These are phyloP conservation scores for Hemicordylus capensis DNA, from an alignment of 2,113 vertebrate species.

Conservation along the genomic window DNA sequence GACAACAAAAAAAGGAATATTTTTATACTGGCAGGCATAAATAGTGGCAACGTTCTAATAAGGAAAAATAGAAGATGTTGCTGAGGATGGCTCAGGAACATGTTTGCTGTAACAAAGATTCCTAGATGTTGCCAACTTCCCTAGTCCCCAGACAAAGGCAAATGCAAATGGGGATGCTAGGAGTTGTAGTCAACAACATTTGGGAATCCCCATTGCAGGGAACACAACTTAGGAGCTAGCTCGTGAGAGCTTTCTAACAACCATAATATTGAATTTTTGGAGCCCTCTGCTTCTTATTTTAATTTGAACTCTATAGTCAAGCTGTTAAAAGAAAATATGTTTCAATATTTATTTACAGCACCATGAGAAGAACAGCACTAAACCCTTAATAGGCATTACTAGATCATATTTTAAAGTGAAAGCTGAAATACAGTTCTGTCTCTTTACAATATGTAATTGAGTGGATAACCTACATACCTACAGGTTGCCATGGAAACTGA, in stretches of 20 bases:
- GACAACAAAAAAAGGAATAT: neutral
- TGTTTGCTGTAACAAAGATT: too few species aligned
- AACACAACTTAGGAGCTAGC: neutral
- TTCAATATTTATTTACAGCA: neutral
- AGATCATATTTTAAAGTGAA: neutral
- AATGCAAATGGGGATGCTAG: too few species aligned
- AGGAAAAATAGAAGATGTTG: neutral
- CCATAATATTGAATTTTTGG: neutral
- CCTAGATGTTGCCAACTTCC: too few species aligned
- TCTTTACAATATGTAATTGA: neutral
- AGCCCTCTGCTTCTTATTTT: neutral
- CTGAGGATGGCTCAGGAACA: too few species aligned
- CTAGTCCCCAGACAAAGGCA: too few species aligned
- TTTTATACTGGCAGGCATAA: neutral
- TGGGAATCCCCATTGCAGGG: too few species aligned
- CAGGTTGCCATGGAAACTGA: slow-evolving; percentile 3
- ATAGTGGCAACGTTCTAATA: neutral
- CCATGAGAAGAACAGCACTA: neutral
- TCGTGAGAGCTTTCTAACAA: neutral
- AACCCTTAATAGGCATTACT: neutral
- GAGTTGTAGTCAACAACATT: too few species aligned
- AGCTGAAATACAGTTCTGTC: neutral
- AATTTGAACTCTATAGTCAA: neutral
- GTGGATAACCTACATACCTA: neutral
- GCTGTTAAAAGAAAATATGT: neutral